These are phyloP conservation scores for Suillia variegata DNA, from an alignment of 2,888 invertebrate genomes.

Conservation along the genomic window DNA sequence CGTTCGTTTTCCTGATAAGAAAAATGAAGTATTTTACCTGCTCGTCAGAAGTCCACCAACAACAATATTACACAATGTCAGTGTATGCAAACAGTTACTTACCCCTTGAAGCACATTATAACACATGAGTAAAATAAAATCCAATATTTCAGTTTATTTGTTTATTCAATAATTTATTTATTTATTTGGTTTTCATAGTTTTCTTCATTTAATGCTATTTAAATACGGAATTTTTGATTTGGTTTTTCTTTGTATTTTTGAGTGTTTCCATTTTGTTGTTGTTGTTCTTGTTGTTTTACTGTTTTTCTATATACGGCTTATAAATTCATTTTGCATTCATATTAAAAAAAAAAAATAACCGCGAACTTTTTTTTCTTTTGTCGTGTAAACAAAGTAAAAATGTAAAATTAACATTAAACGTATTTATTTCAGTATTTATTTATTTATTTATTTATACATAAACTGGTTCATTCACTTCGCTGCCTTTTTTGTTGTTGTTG, in stretches of 20 bases:
- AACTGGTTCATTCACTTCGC: background rate
- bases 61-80: too few relatives aligned
- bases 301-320: conserved; percentile 6
- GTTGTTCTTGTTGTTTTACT: conserved; percentile 10
- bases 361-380: too few relatives aligned
- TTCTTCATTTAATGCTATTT: conserved; percentile 5
- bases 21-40: too few relatives aligned
- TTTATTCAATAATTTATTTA: conserved; percentile 21
- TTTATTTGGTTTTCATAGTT: conserved; percentile 3
- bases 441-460: conserved; percentile 17
- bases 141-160: too few relatives aligned
- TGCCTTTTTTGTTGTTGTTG: too few relatives aligned
- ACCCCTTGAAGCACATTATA: too few relatives aligned
- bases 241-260: background rate
- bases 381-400: too few relatives aligned
- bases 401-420: background rate
- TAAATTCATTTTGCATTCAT: conserved; percentile 5
- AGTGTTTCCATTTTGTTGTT: background rate
- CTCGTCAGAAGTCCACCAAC: too few relatives aligned
- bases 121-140: too few relatives aligned
- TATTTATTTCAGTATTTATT: background rate
- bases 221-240: conserved; percentile 13
- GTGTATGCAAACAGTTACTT: too few relatives aligned
- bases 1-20: too few relatives aligned
- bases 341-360: too few relatives aligned